Conservation (phyloP, 2,113 vertebrate species). For the Lepus europaeus region DNA sequence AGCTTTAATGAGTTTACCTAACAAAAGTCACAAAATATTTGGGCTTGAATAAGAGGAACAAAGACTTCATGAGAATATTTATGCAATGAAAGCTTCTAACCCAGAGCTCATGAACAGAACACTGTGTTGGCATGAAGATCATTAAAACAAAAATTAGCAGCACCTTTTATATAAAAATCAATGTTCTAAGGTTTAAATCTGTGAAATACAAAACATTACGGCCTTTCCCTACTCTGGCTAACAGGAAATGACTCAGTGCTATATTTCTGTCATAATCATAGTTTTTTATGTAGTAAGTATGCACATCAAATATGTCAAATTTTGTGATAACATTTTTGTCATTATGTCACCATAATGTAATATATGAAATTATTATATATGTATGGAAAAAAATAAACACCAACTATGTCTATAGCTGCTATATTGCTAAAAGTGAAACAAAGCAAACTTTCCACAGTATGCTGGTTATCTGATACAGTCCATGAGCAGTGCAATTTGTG, state of each 20-base stretch:
- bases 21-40: neutral
- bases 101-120: conserved; percentile 56
- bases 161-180: conserved; percentile 84
- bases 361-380: conserved; percentile 68
- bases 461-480: neutral
- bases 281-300: conserved; percentile 81
- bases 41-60: neutral
- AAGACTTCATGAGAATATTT: neutral
- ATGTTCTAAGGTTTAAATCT: conserved; percentile 77
- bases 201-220: conserved; percentile 80
- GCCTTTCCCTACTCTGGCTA: conserved; percentile 76
- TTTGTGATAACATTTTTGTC: conserved; percentile 79
- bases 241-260: conserved; percentile 79
- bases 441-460: neutral
- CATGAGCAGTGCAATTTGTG: neutral
- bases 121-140: conserved; percentile 62
- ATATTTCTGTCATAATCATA: conserved; percentile 82
- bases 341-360: conserved; percentile 72
- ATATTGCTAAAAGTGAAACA: conserved; percentile 57
- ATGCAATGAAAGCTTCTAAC: conserved; percentile 71
- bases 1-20: neutral
- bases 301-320: conserved; percentile 80
- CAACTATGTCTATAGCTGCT: conserved; percentile 65
- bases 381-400: conserved; percentile 76
- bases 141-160: conserved; percentile 79